Base-by-base conservation (phyloP, 2,888 invertebrate genomes). In the Bhutanitis thaidina region DNA sequence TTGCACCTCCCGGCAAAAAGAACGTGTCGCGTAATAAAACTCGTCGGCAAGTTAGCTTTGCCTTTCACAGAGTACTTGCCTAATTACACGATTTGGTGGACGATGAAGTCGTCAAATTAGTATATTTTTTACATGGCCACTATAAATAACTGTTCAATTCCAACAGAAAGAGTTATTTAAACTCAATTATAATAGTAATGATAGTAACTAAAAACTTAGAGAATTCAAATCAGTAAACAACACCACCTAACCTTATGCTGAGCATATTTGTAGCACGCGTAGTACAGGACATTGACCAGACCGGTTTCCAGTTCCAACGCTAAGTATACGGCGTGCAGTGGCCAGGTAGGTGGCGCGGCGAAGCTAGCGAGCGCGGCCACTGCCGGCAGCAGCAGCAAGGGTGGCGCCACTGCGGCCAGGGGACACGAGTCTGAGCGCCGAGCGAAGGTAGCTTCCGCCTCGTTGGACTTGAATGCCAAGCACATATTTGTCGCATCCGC, bases 301-400 rank as follows among this genome's bases (percentile, higher is more conserved):
- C 80, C 77, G 35, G 77, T 77, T 57, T 84, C 83, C 1, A 83
- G 60, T 20, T 85, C 64, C 25, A 84, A 71, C 13, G 77, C 74
- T 43, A 84, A 69, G 66, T 85, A 86, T 30, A 80, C 71, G 3
- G 77, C 76, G 52, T 80, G 75, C 14, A 82, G 65, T 9, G 80
- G 64, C 73, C 74, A 76, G n/a, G 75, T 66, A 20, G 72, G 67
- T 1, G 84, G 86, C 32, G 79, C 74, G 10, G 83, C 80, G 62
- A 85, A 82, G 62, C 68, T 71, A 38, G 77, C 75, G 36, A 87
- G 69, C 45, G 72, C 67, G 15, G 79, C 64, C 52, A 90, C 81
- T 0, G 90, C 80, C 10, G 90, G 86, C 43, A 88, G 64, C 44
- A 89, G 74, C 59, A 86, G 69, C 54, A 90, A 71, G n/a, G 89